phyloP scores from a whole-genome alignment of 2,888 invertebrate genomes.

The Drosophila gaucha region DNA sequence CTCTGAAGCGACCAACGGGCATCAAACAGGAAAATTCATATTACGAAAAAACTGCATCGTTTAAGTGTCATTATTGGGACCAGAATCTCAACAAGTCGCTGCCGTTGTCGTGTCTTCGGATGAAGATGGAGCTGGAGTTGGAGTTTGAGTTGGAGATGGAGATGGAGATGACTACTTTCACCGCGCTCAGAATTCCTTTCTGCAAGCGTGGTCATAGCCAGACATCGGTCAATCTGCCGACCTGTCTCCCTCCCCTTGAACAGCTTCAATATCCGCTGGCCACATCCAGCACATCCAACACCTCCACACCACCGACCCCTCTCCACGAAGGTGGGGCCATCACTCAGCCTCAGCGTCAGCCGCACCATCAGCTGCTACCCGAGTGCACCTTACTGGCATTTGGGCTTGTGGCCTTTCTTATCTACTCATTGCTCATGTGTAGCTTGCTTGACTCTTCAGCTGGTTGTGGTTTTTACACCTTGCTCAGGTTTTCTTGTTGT shows the following conservation, averaged over 20 bases:
- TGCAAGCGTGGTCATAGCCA: slow-evolving; percentile 44
- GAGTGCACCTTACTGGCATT: slow-evolving; percentile 53
- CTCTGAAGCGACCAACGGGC: slow-evolving; percentile 47
- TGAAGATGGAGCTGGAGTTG: slow-evolving; percentile 30
- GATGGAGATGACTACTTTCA: slow-evolving; percentile 74
- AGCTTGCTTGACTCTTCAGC: slow-evolving; percentile 27
- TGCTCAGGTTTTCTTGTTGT: slow-evolving; percentile 42
- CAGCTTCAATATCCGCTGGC: slow-evolving; percentile 66
- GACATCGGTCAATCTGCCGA: slow-evolving; percentile 68
- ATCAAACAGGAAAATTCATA: slow-evolving; percentile 76
- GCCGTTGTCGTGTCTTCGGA: slow-evolving; percentile 52
- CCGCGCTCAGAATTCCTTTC: slow-evolving; percentile 70
- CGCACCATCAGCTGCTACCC: slow-evolving; percentile 25
- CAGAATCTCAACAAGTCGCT: slow-evolving; percentile 74
- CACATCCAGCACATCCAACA: slow-evolving; percentile 60
- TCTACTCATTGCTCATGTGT: slow-evolving; percentile 46
- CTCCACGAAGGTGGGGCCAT: slow-evolving; percentile 57
- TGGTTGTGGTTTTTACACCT: slow-evolving; percentile 66
- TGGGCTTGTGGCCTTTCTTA: slow-evolving; percentile 58
- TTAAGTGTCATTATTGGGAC: slow-evolving; percentile 79
- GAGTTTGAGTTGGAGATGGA: neutral
- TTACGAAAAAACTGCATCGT: slow-evolving; percentile 78
- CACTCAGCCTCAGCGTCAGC: slow-evolving; percentile 55
- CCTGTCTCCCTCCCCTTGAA: slow-evolving; percentile 17
- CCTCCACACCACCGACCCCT: slow-evolving; percentile 61